A percentile compares a stretch with the other conserved stretches of the same genome.
Evolutionary conservation across 1,140 invertebrate species (phyloP).

Genomic region (Drosophila seguyi): DNA sequence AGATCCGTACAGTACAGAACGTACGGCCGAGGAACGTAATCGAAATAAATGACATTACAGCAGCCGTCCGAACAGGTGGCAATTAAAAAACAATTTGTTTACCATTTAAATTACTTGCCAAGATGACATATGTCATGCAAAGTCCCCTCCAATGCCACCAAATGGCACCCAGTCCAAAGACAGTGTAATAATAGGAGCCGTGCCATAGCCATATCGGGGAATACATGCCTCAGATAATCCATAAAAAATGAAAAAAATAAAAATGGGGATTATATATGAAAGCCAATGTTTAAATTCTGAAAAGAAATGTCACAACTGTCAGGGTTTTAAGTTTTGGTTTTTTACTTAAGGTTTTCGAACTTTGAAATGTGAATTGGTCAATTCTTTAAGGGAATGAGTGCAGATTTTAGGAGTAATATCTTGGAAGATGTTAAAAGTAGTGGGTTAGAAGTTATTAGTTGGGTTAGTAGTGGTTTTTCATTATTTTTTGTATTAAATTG

Average conservation of each 20-base stretch:
- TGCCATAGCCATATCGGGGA: constrained; percentile 2
- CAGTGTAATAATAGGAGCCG: constrained; percentile 33
- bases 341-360: no score
- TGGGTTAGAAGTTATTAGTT: no score
- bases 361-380: no score
- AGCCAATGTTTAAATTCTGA: neutral
- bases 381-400: no score
- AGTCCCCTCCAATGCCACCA: constrained; percentile 37
- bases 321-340: no score
- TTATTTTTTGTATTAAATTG: no score
- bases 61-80: constrained; percentile 63
- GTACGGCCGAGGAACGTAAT: constrained; percentile 45
- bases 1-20: constrained; percentile 1
- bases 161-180: constrained; percentile 44
- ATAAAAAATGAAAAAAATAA: no score
- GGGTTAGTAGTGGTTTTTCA: no score
- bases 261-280: neutral
- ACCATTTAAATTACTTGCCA: constrained; percentile 74
- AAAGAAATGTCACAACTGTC: constrained; percentile 6
- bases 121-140: constrained; percentile 78
- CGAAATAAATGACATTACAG: constrained; percentile 77
- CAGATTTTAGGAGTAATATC: no score
- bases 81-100: constrained; percentile 79
- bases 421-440: no score
- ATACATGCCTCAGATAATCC: neutral